phyloP scores from a whole-genome alignment of 2,113 vertebrate species.

The Anarhynchus alexandrinus region DNA sequence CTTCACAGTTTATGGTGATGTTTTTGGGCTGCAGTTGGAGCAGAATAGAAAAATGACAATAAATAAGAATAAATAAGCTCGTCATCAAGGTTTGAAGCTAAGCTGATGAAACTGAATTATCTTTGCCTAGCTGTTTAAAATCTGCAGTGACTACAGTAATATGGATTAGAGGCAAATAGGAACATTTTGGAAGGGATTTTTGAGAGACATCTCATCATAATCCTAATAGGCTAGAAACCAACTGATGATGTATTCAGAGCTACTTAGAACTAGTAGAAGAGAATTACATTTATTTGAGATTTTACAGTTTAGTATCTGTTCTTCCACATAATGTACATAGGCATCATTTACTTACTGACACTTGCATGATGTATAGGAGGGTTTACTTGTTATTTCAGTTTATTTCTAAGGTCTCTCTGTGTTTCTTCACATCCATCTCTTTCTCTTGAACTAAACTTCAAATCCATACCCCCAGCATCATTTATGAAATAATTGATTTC shows the following conservation, averaged over 20 bases:
- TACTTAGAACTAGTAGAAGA: background rate
- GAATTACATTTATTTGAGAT: background rate
- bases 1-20: background rate
- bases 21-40: background rate
- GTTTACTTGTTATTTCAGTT: background rate
- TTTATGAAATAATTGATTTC: background rate
- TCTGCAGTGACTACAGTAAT: background rate
- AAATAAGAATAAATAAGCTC: background rate
- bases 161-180: slow-evolving; percentile 34
- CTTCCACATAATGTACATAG: background rate
- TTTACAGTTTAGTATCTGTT: background rate
- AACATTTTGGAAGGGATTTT: slow-evolving; percentile 52
- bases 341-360: background rate
- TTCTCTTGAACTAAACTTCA: background rate
- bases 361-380: background rate
- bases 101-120: slow-evolving; percentile 12
- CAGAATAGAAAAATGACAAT: background rate
- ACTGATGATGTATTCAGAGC: background rate
- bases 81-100: background rate
- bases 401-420: background rate
- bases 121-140: background rate
- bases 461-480: background rate
- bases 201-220: slow-evolving; percentile 14
- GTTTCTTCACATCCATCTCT: background rate
- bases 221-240: slow-evolving; percentile 6